Base-by-base conservation (phyloP, 1,140 invertebrate species). In the Brachionus paranguensis region DNA sequence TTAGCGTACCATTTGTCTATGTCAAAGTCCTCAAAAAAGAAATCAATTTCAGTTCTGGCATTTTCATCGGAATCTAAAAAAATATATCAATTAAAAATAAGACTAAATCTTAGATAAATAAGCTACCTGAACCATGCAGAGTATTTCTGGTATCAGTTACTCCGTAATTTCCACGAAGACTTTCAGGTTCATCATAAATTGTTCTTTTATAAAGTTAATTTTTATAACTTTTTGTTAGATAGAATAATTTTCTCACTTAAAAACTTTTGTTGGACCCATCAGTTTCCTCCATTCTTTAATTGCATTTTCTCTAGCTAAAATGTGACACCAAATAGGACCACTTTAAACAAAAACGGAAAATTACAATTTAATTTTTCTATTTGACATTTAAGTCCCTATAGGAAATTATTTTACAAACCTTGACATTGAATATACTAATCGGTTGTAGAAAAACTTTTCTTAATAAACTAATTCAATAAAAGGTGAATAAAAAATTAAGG, bases 71-170 rank as follows among this genome's bases (percentile, higher is more conserved):
- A 95, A 92, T 96, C 95, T 92, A 89, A 85, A 92, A 91, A 83
- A 65, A 74, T 84, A 87, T 86, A 72, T 85, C 1, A 45, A 45
- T 74, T 83, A 84, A 37, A 37, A 37, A 7, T 37, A 37, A 37
- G 33, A 37, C 33, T 37, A 37, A 5, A 37, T 37, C 4, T 37
- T 37, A 37, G 6, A 12, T 76, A 29, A 55, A 78, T 41, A 10
- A 85, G 72, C 53, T 88, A 94, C 94, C 94, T 89, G 95, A 96
- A 43, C 95, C 95, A 90, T 97, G 95, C 68, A 93, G 92, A 20
- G 94, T 94, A 91, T 97, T 97, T 87, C 95, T 93, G 0, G 95
- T 96, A 88, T 97, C 95, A 1, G 95, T 94, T 2, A 96, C 88
- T 0, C 95, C 95, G 91, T 93, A 96, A 86, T 91, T 89, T 2